Base-by-base conservation (phyloP, 2,888 invertebrate species). In the Protodeltote pygarga region DNA sequence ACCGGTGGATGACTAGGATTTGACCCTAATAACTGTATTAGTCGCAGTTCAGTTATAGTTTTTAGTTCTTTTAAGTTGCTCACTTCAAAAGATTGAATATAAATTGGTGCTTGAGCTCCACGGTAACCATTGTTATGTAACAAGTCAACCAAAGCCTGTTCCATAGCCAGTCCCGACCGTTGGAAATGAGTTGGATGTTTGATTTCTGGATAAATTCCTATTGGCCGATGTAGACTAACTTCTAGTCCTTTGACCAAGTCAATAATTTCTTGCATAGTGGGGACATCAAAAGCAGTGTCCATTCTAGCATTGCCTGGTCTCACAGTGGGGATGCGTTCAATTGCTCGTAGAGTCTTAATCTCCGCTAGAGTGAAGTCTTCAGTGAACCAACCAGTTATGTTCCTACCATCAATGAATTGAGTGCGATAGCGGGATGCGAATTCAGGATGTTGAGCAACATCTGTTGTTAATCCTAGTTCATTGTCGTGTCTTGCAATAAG, bases 51-150 rank as follows among this genome's bases (percentile, higher is more conserved):
- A 10, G 91, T 89, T 21, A 90, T 68, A 29, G 67, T 73, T 33
- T 78, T 87, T 1, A 92, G 63, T 52, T 88, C 82, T 35, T 80
- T 89, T 16, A 92, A 77, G 52, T 92, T 92, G 16, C 58, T 82
- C 1, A 90, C 81, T 75, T 92, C 91, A 65, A 91, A 90, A 0
- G 91, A 91, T 53, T 91, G 91, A 24, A 92, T 89, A 44, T 85
- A 89, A 33, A 85, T 77, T 1, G 87, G 85, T 10, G 87, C 79
- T 37, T 77, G 57, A 3, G 73, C 57, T 4, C 84, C 83, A 3
- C 47, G 29, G 52, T 90, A 92, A 4, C 87, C 87, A 39, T 89
- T 90, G 9, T 38, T 73, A 52, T 87, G 85, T 2, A 92, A 76
- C 21, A 79, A 73, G 9, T 88, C 81, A 0, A 89, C 87, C 5